phyloP scores from a whole-genome alignment of 92 coral and sea anemone species.

The Zoanthus solanderi region DNA sequence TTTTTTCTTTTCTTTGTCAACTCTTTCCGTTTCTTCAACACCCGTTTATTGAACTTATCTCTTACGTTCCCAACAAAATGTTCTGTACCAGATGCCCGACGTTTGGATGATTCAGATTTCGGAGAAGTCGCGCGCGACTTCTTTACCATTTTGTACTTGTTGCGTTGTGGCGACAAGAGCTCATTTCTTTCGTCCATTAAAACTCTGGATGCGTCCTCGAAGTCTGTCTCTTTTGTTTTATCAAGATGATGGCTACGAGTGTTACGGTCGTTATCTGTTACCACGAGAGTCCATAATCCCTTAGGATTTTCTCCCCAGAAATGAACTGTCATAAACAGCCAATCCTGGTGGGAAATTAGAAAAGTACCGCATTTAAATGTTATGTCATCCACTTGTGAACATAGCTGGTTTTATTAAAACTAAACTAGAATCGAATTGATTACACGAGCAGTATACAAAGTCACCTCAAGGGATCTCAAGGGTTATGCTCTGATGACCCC shows the following conservation, averaged over 20 bases:
- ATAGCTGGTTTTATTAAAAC: too few species aligned
- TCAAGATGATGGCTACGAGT: slow-evolving; percentile 80
- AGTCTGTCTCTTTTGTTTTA: slow-evolving; percentile 77
- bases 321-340: slow-evolving; percentile 91
- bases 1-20: background rate
- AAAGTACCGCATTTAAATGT: background rate
- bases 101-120: background rate
- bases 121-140: slow-evolving; percentile 23
- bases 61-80: slow-evolving; percentile 58
- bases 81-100: slow-evolving; percentile 14
- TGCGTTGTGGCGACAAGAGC: slow-evolving; percentile 10
- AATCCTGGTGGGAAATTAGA: slow-evolving; percentile 58
- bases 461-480: too few species aligned
- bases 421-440: too few species aligned
- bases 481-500: too few species aligned
- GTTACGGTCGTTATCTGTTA: slow-evolving; percentile 87
- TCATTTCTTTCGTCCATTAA: slow-evolving; percentile 76
- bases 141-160: slow-evolving; percentile 44
- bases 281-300: slow-evolving; percentile 83
- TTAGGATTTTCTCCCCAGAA: slow-evolving; percentile 92
- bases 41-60: slow-evolving; percentile 55
- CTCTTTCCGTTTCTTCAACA: slow-evolving; percentile 48
- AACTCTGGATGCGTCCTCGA: slow-evolving; percentile 80
- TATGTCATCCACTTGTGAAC: background rate
- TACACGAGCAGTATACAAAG: too few species aligned